Evolutionary conservation across 2,888 invertebrate species (phyloP).

Genomic region (Orchesella flavescens): DNA sequence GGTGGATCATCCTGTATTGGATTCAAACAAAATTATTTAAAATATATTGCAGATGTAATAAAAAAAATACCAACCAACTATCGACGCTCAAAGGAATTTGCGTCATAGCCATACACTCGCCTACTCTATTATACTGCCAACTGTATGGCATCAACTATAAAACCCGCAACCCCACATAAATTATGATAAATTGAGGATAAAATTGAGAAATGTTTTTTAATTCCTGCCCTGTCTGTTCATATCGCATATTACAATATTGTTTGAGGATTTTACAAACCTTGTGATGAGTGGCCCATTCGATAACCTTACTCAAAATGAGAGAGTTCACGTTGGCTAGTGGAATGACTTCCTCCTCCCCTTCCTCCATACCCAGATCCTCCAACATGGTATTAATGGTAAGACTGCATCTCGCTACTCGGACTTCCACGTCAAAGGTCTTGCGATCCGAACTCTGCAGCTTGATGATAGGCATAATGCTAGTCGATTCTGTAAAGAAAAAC

Average conservation of each 20-base stretch:
- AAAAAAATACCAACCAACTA: no score
- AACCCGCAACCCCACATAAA: no score
- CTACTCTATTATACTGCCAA: no score
- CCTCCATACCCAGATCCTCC: conserved; percentile 88
- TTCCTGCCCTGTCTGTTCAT: no score
- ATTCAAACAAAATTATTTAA: conserved; percentile 21
- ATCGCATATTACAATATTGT: not conserved
- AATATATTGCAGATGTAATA: no score
- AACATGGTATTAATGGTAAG: conserved; percentile 99
- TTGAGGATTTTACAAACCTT: conserved; percentile 77
- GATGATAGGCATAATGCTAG: conserved; percentile 91
- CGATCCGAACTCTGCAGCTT: conserved; percentile 96
- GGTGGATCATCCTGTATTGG: conserved; percentile 86
- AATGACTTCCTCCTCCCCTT: conserved; percentile 95
- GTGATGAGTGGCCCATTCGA: conserved; percentile 94
- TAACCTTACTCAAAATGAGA: conserved; percentile 93
- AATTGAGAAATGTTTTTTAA: no score
- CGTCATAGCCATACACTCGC: no score
- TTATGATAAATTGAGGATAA: no score
- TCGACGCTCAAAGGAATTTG: no score
- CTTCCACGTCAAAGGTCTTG: conserved; percentile 95
- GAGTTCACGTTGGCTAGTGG: conserved; percentile 98
- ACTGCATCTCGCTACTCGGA: conserved; percentile 97
- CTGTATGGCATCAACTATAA: no score
- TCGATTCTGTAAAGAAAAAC: not conserved